Conservation (phyloP, 2,888 invertebrate genomes). For the Pseudolycoriella hygida region DNA sequence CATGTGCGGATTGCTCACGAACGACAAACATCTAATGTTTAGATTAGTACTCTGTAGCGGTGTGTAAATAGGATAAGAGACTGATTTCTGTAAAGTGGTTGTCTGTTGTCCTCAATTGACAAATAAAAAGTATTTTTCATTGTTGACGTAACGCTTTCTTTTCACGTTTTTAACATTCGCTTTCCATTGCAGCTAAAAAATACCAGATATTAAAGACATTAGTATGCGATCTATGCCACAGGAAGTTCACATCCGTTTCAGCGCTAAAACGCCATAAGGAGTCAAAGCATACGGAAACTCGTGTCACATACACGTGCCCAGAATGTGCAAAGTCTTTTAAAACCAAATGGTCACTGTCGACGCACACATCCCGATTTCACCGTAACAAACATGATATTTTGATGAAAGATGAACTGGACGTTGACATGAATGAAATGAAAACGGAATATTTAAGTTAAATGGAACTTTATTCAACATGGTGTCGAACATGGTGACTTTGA, state of each 20-base stretch:
- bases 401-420: too few species aligned
- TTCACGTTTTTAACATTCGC: background rate
- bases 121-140: too few species aligned
- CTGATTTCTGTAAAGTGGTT: background rate
- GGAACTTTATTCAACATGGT: too few species aligned
- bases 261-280: slow-evolving; percentile 24
- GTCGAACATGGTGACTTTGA: too few species aligned
- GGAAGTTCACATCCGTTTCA: slow-evolving; percentile 23
- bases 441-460: too few species aligned
- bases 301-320: slow-evolving; percentile 22
- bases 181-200: background rate
- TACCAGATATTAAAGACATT: slow-evolving; percentile 9
- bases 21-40: slow-evolving; percentile 18
- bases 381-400: slow-evolving; percentile 11
- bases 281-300: slow-evolving; percentile 23
- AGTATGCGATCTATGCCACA: slow-evolving; percentile 21
- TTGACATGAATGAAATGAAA: too few species aligned
- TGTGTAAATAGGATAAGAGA: too few species aligned
- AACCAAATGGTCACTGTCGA: slow-evolving; percentile 28
- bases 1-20: slow-evolving; percentile 30
- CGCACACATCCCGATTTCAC: slow-evolving; percentile 28
- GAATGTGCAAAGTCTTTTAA: slow-evolving; percentile 26
- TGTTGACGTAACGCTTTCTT: background rate
- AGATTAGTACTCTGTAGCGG: too few species aligned
- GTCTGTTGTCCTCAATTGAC: too few species aligned